A percentile compares a stretch with the other conserved stretches of the same genome.
These are phyloP conservation scores for Branchipolynoe longqiensis DNA, from an alignment of 2,888 invertebrate genomes.

Conservation along the genomic window DNA sequence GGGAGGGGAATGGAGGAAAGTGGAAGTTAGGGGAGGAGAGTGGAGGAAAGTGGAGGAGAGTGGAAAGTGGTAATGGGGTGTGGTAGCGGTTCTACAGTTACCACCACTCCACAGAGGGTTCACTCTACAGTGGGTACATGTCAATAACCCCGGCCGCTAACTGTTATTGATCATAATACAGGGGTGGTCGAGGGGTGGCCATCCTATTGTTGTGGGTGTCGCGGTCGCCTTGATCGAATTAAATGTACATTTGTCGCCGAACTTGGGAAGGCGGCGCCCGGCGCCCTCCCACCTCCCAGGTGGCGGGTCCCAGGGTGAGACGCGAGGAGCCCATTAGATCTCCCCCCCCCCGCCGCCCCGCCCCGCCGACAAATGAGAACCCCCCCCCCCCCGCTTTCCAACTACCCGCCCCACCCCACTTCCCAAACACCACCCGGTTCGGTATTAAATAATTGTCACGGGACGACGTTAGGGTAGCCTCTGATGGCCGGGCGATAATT, in stretches of 20 bases:
- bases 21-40: no score
- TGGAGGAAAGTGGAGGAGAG: no score
- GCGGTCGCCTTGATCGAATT: conserved; percentile 39
- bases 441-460: conserved; percentile 35
- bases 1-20: no score
- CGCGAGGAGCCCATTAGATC: conserved; percentile 35
- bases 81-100: conserved; percentile 40
- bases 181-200: not conserved
- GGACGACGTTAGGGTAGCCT: conserved; percentile 18
- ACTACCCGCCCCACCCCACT: not conserved
- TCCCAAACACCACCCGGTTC: not conserved
- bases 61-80: no score
- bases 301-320: conserved; percentile 12
- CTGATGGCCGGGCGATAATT: not conserved
- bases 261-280: not conserved
- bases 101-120: not conserved
- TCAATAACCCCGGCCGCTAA: conserved; percentile 27
- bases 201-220: not conserved
- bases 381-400: not conserved
- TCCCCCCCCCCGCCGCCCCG: not conserved
- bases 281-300: no score
- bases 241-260: conserved; percentile 21
- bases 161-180: conserved; percentile 47
- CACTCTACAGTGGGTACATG: conserved; percentile 1
- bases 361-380: no score